Evolutionary conservation across 2,888 invertebrate species (phyloP), one percentile per base, ranked within the genome.

Genomic region (Oeneis ivallda): DNA sequence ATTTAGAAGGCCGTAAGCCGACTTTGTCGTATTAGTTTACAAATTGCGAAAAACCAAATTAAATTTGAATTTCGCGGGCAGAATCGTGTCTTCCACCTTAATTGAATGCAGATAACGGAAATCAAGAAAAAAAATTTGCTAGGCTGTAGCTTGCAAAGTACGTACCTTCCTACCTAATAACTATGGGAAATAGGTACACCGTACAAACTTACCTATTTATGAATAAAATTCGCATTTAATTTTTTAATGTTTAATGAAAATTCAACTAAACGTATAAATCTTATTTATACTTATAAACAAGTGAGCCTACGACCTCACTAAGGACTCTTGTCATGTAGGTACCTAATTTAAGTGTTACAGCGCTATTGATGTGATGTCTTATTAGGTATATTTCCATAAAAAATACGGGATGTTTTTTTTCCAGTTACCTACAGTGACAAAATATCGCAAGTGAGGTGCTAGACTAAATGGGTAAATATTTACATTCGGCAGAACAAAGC

Each of bases 241-340:
- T 80, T 74, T 80, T 73, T 79, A 84, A 84, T 85, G 82, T 89
- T 91, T 92, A 92, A 89, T 92, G 86, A 87, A 90, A 91, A 92
- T 88, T 91, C 86, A 92, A 92, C 92, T 91, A 90, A 90, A 91
- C 85, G 91, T 92, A 92, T 92, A 91, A 91, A 92, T 90, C 90
- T 91, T 91, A 91, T 91, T 92, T 91, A 92, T 91, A 92, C 91
- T 89, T 90, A 90, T 88, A 84, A 90, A 89, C 89, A 87, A 83
- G 85, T 89, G 84, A 41, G 13, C 56, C 56, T 56, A 54, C 8
- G 15, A 19, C 17, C 39, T 11, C 56, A 56, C 41, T 56, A 56
- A 17, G 13, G 41, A 56, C 19, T 26, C 5, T 26, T 26, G 26
- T 26, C 26, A 26, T 26, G 26, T 26, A 26, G 26, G 26, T 26